Percentiles rank a stretch among this genome's conserved stretches.
phyloP scores from a whole-genome alignment of 2,888 invertebrate species.

The Philopedon plagiatum region DNA sequence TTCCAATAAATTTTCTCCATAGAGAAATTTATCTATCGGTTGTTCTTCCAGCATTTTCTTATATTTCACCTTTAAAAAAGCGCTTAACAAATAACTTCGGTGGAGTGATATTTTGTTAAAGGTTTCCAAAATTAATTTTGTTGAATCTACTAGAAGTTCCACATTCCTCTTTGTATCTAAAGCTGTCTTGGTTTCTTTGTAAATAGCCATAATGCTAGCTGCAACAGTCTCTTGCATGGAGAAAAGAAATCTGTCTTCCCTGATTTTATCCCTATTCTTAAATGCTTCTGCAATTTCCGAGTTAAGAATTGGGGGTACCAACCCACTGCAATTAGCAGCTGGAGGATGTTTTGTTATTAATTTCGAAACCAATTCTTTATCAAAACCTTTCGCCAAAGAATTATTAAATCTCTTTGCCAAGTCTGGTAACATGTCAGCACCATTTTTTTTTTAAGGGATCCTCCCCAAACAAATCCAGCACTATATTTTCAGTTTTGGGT shows the following conservation, averaged over 20 bases:
- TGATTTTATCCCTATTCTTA: neutral
- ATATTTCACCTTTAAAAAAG: conserved; percentile 5
- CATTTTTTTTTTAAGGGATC: neutral
- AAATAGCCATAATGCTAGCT: neutral
- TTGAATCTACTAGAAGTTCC: conserved; percentile 5
- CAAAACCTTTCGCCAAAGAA: neutral
- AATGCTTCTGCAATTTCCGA: neutral
- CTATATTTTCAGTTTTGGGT: neutral
- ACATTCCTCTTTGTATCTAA: neutral
- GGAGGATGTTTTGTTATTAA: neutral
- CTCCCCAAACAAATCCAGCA: neutral
- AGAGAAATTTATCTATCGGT: conserved; percentile 14
- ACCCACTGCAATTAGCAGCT: neutral
- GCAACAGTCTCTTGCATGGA: neutral
- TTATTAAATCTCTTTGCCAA: neutral
- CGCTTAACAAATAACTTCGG: conserved; percentile 18
- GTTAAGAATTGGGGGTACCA: neutral
- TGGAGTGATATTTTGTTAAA: conserved; percentile 23
- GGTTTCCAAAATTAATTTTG: conserved; percentile 2
- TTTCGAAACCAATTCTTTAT: neutral
- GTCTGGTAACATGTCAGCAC: neutral
- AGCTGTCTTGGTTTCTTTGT: neutral
- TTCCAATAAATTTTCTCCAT: conserved; percentile 19
- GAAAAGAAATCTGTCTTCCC: neutral
- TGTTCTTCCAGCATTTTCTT: conserved; percentile 6